Base-by-base conservation (phyloP, 2,113 vertebrate genomes). In the Oxyruncus cristatus region DNA sequence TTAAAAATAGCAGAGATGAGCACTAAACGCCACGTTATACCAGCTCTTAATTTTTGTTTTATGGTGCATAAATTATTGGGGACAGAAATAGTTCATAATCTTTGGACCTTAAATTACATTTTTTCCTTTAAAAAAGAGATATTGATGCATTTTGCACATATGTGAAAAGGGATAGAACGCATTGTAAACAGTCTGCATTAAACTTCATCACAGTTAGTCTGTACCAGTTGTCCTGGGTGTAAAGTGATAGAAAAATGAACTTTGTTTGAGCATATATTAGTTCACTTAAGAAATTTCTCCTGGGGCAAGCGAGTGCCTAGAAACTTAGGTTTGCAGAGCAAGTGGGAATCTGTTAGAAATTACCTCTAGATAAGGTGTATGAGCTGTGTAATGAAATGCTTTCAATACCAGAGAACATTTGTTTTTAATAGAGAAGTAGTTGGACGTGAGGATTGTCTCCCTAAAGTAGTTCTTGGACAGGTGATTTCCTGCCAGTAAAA, bases 291-390 rank as follows among this genome's bases (percentile, higher is more conserved):
- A 97, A 98, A 97, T 89, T 95, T 53, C 93, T 96, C 93, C 88
- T 88, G 95, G 91, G 92, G 76, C n/a, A 65, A 92, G 61, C 58
- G 84, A 95, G 88, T 96, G 90, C 82, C 83, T 97, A 92, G 95
- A 95, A 98, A 97, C 89, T 92, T 92, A 90, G 67, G 88, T 96
- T 97, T 97, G 92, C 71, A 93, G 93, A 96, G 44, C 49, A 97
- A 97, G 86, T 92, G 95, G 95, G 80, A 96, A 97, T 97, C 97
- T 98, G 97, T 98, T 98, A 98, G 94, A 97, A 98, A 97, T 98
- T 98, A 97, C 89, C 84, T 97, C 94, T 96, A 96, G 95, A 96
- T 98, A 97, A 98, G 92, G 94, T 94, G 90, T 85, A 95, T 92
- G 91, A 97, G 85, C 93, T 96, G 70, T 92, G 77, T 93, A 95